Evolutionary conservation across 1,140 invertebrate species (phyloP).

Genomic region (Solenopsis invicta): DNA sequence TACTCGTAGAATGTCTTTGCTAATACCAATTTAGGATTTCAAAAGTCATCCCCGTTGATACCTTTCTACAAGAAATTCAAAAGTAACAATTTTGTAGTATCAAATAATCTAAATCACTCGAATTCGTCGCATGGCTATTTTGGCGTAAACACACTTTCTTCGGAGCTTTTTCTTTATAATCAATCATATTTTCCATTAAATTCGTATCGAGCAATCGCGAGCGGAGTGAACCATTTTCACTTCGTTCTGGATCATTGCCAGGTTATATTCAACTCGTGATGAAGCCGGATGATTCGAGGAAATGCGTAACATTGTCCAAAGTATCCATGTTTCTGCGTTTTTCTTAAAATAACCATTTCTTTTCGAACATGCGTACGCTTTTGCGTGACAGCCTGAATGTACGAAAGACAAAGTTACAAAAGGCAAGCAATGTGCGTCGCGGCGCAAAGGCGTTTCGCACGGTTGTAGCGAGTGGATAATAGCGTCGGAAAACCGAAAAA

Average conservation of each 20-base stretch:
- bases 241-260: background rate
- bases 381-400: background rate
- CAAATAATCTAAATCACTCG: background rate
- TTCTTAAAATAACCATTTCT: slow-evolving; percentile 8
- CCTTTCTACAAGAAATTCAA: background rate
- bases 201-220: no score
- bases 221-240: background rate
- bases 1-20: background rate
- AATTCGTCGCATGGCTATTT: background rate
- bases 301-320: background rate
- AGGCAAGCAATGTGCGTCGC: slow-evolving; percentile 27
- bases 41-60: no score
- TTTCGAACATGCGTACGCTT: background rate
- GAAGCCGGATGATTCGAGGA: no score
- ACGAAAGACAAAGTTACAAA: background rate
- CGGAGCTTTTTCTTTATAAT: background rate
- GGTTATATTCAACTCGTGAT: background rate
- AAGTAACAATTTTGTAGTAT: background rate
- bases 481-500: slow-evolving; percentile 66
- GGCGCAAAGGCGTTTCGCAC: slow-evolving; percentile 51
- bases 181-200: background rate
- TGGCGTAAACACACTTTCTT: background rate
- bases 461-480: slow-evolving; percentile 38
- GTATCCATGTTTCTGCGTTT: background rate
- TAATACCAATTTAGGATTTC: background rate